A percentile compares a stretch with the other conserved stretches of the same genome.
Evolutionary conservation across 2,113 vertebrate species (phyloP).

Genomic region (Halichoeres trimaculatus): DNA sequence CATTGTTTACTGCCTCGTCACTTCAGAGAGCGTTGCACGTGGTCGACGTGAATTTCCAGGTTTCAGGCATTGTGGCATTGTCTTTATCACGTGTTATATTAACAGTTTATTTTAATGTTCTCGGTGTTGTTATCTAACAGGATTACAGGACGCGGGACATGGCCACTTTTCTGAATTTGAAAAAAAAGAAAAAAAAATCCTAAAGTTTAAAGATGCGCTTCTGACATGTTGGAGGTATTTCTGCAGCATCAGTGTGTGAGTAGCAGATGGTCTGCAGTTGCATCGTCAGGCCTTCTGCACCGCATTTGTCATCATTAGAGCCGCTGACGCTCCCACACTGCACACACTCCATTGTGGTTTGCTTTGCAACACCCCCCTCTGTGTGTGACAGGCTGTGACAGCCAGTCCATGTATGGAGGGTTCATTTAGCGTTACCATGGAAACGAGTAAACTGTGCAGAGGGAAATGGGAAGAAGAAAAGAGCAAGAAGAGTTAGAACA

Average conservation of each 20-base stretch:
- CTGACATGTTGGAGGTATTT: not conserved
- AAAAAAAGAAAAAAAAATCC: not conserved
- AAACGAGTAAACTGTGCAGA: slow-evolving; percentile 74
- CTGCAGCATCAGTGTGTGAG: slow-evolving; percentile 9
- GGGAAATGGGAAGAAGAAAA: slow-evolving; percentile 10
- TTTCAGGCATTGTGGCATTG: too few relatives aligned
- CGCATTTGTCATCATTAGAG: slow-evolving; percentile 60
- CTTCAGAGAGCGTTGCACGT: not conserved
- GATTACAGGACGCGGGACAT: too few relatives aligned
- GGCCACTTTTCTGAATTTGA: too few relatives aligned
- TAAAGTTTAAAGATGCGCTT: not conserved
- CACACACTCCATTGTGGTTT: slow-evolving; percentile 5
- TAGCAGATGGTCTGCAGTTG: slow-evolving; percentile 28
- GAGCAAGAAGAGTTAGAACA: slow-evolving; percentile 17
- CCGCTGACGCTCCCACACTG: slow-evolving; percentile 9
- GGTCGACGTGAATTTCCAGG: not conserved
- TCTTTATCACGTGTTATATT: not conserved
- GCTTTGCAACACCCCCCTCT: slow-evolving; percentile 12
- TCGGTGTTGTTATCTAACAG: too few relatives aligned
- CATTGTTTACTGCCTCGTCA: not conserved
- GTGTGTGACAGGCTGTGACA: slow-evolving; percentile 44
- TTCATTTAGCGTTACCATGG: slow-evolving; percentile 68
- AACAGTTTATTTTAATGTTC: too few relatives aligned
- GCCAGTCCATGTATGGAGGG: slow-evolving; percentile 22
- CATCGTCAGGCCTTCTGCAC: slow-evolving; percentile 43